Conservation (phyloP, 1,140 invertebrate genomes). For the Trichomalopsis sarcophagae region DNA sequence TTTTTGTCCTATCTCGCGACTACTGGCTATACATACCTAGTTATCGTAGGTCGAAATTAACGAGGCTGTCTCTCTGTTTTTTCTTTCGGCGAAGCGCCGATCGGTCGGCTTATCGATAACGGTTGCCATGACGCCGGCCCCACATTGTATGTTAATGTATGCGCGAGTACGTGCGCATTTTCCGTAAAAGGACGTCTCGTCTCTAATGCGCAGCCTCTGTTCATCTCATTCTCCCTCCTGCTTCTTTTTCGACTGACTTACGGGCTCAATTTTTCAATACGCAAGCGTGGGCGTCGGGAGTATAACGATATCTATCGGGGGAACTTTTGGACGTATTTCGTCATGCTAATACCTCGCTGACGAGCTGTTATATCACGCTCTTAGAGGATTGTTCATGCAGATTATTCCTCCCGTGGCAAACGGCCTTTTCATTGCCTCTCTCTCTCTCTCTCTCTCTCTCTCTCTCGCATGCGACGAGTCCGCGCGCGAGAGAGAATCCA, state of each 20-base stretch:
- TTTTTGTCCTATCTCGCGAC: neutral
- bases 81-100: neutral
- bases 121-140: neutral
- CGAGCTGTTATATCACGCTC: too few relatives aligned
- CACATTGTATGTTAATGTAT: neutral
- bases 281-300: neutral
- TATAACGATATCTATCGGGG: neutral
- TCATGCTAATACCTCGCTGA: too few relatives aligned
- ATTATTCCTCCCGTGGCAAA: too few relatives aligned
- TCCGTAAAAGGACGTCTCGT: neutral
- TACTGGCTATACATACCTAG: neutral
- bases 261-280: neutral
- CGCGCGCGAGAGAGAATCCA: neutral
- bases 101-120: slow-evolving; percentile 16
- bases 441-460: neutral
- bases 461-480: neutral
- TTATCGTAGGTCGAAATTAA: slow-evolving; percentile 1
- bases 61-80: neutral
- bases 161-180: neutral
- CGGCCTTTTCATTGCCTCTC: too few relatives aligned
- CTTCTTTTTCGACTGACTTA: neutral
- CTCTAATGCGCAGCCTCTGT: neutral
- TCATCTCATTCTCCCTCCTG: neutral
- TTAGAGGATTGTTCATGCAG: too few relatives aligned
- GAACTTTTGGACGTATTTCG: neutral